These are phyloP conservation scores for Rhyacophila brunnea DNA, from an alignment of 1,140 invertebrate genomes.

Conservation along the genomic window DNA sequence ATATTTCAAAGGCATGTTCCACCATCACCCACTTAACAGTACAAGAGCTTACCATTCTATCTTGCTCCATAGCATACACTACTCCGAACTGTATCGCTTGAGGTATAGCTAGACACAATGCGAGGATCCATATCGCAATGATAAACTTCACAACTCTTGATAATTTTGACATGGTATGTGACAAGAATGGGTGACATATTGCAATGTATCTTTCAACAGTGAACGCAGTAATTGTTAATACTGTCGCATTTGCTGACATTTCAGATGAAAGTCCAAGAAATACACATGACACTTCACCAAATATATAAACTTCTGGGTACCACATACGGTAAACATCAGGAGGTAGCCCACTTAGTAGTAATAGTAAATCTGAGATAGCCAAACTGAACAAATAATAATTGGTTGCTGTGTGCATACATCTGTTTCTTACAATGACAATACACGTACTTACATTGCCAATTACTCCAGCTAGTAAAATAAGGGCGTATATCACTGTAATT, in stretches of 20 bases:
- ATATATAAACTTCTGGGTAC: slow-evolving; percentile 72
- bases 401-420: slow-evolving; percentile 79
- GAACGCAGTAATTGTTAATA: slow-evolving; percentile 92
- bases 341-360: slow-evolving; percentile 73
- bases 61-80: slow-evolving; percentile 49
- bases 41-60: slow-evolving; percentile 53
- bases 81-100: slow-evolving; percentile 75
- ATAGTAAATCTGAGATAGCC: slow-evolving; percentile 83
- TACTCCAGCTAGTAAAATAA: slow-evolving; percentile 80
- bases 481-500: slow-evolving; percentile 67
- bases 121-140: slow-evolving; percentile 68
- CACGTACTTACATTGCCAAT: slow-evolving; percentile 85
- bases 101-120: slow-evolving; percentile 75
- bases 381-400: slow-evolving; percentile 87
- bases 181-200: slow-evolving; percentile 88
- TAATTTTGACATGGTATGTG: slow-evolving; percentile 81
- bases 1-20: slow-evolving; percentile 68
- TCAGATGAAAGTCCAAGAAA: slow-evolving; percentile 73
- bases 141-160: slow-evolving; percentile 71
- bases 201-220: slow-evolving; percentile 93
- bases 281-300: slow-evolving; percentile 75
- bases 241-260: slow-evolving; percentile 86
- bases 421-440: slow-evolving; percentile 78
- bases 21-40: slow-evolving; percentile 55
- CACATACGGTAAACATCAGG: slow-evolving; percentile 80